These are phyloP conservation scores for Chaetops frenatus DNA, from an alignment of 2,113 vertebrate species.

Conservation along the genomic window DNA sequence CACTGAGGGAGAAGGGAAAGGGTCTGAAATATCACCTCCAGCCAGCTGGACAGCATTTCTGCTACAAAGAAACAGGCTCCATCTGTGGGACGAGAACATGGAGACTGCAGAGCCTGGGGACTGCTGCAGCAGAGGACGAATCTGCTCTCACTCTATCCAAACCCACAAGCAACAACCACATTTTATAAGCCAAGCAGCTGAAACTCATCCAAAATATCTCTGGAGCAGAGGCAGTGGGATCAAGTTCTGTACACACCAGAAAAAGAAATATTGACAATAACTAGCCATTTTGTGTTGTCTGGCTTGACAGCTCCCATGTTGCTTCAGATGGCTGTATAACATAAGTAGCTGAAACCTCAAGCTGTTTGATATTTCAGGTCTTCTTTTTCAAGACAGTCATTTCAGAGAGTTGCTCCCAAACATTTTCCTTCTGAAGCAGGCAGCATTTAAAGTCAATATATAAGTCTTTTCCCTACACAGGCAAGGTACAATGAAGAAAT, in stretches of 20 bases:
- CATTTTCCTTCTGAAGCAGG: neutral
- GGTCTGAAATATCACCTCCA: neutral
- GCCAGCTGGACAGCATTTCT: neutral
- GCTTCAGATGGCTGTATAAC: neutral
- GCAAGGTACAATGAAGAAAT: neutral
- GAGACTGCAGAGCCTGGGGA: neutral
- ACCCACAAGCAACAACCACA: neutral
- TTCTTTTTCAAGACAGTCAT: neutral
- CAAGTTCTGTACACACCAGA: neutral
- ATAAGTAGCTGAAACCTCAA: neutral
- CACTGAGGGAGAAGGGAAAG: neutral
- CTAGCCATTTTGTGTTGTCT: neutral
- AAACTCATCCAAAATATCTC: neutral
- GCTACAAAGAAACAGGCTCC: neutral
- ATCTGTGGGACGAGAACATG: fast-evolving
- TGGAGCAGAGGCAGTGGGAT: neutral
- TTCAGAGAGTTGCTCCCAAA: neutral
- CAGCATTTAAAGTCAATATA: neutral
- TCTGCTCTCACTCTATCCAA: neutral
- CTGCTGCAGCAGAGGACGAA: fast-evolving
- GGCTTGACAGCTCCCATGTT: neutral
- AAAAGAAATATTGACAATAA: neutral
- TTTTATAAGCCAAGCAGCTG: neutral
- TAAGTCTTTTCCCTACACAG: neutral
- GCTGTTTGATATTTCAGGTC: neutral